These are phyloP conservation scores for Agrochola lota DNA, from an alignment of 2,888 invertebrate genomes.

Conservation along the genomic window DNA sequence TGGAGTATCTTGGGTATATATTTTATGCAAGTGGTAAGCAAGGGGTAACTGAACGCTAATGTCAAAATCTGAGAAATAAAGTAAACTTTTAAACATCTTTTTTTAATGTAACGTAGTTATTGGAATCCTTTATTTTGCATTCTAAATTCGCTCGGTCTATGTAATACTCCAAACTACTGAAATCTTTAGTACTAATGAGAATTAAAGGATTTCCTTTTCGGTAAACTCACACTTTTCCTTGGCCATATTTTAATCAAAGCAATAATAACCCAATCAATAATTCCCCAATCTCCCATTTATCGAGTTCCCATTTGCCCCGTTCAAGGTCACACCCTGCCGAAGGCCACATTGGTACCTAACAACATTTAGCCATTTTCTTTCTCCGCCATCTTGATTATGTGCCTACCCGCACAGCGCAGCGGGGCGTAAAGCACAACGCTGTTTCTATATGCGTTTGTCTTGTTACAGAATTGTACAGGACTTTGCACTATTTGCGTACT, in stretches of 20 bases:
- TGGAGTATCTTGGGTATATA: background rate
- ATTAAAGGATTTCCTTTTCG: background rate
- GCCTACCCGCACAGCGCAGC: slow-evolving; percentile 64
- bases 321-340: slow-evolving; percentile 66
- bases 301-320: slow-evolving; percentile 39
- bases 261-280: slow-evolving; percentile 28
- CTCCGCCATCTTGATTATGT: slow-evolving; percentile 63
- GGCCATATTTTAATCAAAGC: background rate
- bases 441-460: slow-evolving; percentile 70
- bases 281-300: slow-evolving; percentile 30
- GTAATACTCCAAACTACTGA: too few species aligned
- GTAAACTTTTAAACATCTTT: background rate
- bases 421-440: slow-evolving; percentile 60
- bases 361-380: slow-evolving; percentile 80
- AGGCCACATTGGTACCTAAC: slow-evolving; percentile 66
- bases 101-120: background rate
- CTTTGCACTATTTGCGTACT: slow-evolving; percentile 61
- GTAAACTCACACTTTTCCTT: background rate
- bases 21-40: background rate
- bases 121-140: background rate
- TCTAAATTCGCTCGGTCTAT: background rate
- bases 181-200: background rate
- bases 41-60: too few species aligned
- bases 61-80: background rate
- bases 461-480: slow-evolving; percentile 63